These are phyloP conservation scores for Lepus americanus DNA, from an alignment of 2,113 vertebrate species.

Conservation along the genomic window DNA sequence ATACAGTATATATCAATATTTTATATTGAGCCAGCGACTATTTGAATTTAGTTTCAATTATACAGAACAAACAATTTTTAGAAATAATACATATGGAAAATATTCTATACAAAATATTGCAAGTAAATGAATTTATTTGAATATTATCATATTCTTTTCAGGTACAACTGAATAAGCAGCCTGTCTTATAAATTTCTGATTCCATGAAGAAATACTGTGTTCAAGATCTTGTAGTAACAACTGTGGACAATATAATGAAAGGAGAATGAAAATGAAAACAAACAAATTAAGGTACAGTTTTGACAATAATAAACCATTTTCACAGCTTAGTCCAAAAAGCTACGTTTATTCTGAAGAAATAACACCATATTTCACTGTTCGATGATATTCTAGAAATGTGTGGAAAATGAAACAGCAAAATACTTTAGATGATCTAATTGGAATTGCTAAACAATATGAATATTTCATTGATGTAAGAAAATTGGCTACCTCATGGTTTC, in stretches of 20 bases:
- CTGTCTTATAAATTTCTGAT: constrained; percentile 54
- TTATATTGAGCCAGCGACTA: not conserved
- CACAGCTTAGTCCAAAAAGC: constrained; percentile 60
- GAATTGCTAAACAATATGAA: constrained; percentile 44
- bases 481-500: constrained; percentile 72
- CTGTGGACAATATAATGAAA: constrained; percentile 9
- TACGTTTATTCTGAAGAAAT: constrained; percentile 63
- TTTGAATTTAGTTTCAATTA: constrained; percentile 61
- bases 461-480: constrained; percentile 59
- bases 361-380: constrained; percentile 52
- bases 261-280: not conserved
- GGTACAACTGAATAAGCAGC: not conserved
- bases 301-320: constrained; percentile 62
- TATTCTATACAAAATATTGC: not conserved
- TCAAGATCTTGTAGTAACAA: constrained; percentile 42
- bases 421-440: constrained; percentile 57
- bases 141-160: constrained; percentile 45
- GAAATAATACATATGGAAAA: not conserved
- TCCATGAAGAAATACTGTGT: constrained; percentile 33
- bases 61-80: not conserved
- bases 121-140: constrained; percentile 59
- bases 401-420: constrained; percentile 54
- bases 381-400: constrained; percentile 60
- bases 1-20: not conserved
- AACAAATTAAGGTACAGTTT: constrained; percentile 52